Evolutionary conservation across 1,140 invertebrate species (phyloP), one percentile per base, ranked within the genome.

Genomic region (Aethina tumida): DNA sequence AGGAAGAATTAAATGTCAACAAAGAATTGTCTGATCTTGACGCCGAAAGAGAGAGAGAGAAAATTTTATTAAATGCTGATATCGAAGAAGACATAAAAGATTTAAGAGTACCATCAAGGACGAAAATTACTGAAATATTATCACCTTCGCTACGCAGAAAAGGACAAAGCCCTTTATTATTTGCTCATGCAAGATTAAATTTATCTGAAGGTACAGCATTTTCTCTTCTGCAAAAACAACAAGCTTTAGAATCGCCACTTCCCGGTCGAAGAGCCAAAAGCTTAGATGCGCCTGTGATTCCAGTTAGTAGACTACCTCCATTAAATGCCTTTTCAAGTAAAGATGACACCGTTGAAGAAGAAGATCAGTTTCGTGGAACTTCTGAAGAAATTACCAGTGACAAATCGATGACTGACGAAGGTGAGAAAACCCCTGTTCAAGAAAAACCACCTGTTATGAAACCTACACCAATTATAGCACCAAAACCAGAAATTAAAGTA

Each of bases 251-350:
- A 41, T 85, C 81, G 3, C 81, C 81, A 12, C 76, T 77, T 7
- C 64, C 77, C 12, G 75, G 81, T 41, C 68, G 84, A 41, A 68
- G 84, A 50, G 79, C 84, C 0, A 85, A 86, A 59, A 87, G 84
- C 39, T 65, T 89, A 43, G 85, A 88, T 55, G 80, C 83, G 10
- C 80, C 83, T 6, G 79, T 88, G 26, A 84, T 87, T 52, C 77
- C 82, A 10, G 56, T 88, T 13, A 79, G 82, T 59, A 69, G 74
- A 50, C 61, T 87, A 35, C 84, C 84, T 15, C 77, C 81, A n/a
- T 75, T 81, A 52, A 85, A 85, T 61, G 80, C 84, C 0, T 86
- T 88, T 63, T 87, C 84, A 0, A 85, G 82, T 36, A 87, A 87
- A 61, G 85, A 89, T 61, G 84, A 89, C 55, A 89, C 84, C 0